Evolutionary conservation across 2,797 vertebrate species (phyloP), one percentile per base, ranked within the genome.

Genomic region (Hippocampus kuda): DNA sequence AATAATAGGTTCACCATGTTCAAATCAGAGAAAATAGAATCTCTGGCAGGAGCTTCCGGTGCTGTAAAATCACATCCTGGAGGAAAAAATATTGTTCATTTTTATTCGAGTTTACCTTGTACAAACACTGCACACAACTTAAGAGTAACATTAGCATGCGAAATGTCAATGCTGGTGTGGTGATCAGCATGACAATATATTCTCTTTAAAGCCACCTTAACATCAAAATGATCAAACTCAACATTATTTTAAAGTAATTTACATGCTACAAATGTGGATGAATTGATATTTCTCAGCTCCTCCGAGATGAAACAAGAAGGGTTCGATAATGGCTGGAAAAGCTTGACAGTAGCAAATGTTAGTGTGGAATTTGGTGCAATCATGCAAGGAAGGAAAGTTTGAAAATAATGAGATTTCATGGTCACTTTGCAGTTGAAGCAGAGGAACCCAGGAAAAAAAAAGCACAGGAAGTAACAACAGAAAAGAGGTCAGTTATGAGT

Each of bases 401-500:
- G 15, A 60, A 60, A 60, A 34, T 8, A 42, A 42, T 42, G 34
- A 11, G 20, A 63, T 9, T 62, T 38, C 15, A 61, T 38, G 38
- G 27, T 38, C 30, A 61, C 30, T 60, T 61, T 38, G 30, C 5
- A 38, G 9, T 61, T 16, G 30, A 22, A 64, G 41, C 41, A n/a
- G 8, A 62, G 20, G n/a, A 9, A 62, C 34, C 16, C 20, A 41
- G 18, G 65, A 62, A 53, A 0, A 60, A 59, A 59, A 30, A 59
- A 30, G 15, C 13, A 15, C 13, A 26, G 10, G 24, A 13, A 57
- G 57, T 16, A 34, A 60, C 13, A 18, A 61, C 18, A 20, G 16
- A 38, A 61, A 20, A 18, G 65, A 51, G 81, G 75, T 72, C 67
- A 66, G 68, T 74, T 73, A 4, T 65, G 53, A 18, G 46, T 63